Percentiles rank a stretch among this genome's conserved stretches.
These are phyloP conservation scores for Conus canariensis DNA, from an alignment of 2,888 invertebrate genomes.

Conservation along the genomic window DNA sequence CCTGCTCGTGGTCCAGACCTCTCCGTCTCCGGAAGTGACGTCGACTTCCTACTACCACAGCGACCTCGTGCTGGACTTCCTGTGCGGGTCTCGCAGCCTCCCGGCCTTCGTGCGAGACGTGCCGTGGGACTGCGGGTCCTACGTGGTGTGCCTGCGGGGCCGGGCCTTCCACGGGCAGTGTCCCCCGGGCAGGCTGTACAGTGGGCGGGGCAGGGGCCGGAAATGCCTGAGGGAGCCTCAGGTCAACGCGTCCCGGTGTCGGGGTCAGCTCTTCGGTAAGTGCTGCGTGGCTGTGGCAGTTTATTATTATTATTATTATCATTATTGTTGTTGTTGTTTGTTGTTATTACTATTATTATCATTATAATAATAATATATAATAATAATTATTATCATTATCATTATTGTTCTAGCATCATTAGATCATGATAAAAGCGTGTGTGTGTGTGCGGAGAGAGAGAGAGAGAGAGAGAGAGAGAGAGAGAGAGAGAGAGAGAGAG, in stretches of 20 bases:
- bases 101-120: conserved; percentile 46
- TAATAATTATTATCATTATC: too few relatives aligned
- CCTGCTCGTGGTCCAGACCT: not conserved
- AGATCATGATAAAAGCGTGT: too few relatives aligned
- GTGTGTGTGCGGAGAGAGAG: too few relatives aligned
- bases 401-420: too few relatives aligned
- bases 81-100: conserved; percentile 35
- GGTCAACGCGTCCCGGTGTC: conserved; percentile 41
- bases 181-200: conserved; percentile 37
- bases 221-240: conserved; percentile 32
- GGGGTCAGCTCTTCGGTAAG: conserved; percentile 41
- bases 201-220: not conserved
- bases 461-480: too few relatives aligned
- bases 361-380: too few relatives aligned
- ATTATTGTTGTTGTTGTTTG: not conserved
- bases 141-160: conserved; percentile 47
- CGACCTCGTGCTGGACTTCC: conserved; percentile 44
- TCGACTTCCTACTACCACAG: conserved; percentile 37
- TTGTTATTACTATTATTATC: too few relatives aligned
- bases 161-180: conserved; percentile 44
- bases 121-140: conserved; percentile 51
- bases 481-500: too few relatives aligned
- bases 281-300: not conserved
- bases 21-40: not conserved
- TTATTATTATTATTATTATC: too few relatives aligned